Evolutionary conservation across 2,888 invertebrate genomes (phyloP), one percentile per base, ranked within the genome.

Genomic region (Margaritifera margaritifera): DNA sequence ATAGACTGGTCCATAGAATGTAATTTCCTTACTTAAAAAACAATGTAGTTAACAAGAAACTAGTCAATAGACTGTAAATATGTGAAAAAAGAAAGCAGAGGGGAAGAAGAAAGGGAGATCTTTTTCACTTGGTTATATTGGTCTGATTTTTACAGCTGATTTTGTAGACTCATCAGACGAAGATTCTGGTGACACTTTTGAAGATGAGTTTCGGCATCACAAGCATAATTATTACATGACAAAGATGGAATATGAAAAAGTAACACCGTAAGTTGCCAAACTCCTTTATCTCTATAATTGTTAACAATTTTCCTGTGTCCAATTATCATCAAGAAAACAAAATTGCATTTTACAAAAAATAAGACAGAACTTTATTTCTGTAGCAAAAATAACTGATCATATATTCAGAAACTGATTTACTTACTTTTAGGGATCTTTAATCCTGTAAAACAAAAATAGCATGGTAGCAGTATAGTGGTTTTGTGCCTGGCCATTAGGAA

Each of bases 191-290:
- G 87, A 89, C 60, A 85, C 88, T 54, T 87, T 91, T 74, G 85
- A 89, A 42, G 87, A 93, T 80, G 96, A 96, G 90, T 98, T 97
- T 89, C 90, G 92, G 68, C 92, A 94, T 74, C 95, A 95, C 88
- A 98, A 98, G 89, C 93, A 93, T 76, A 94, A 96, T 87, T 99
- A 98, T 91, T 99, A 99, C 88, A 94, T 94, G 91, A 94, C 94
- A 78, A 98, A 98, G 89, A 90, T 98, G 89, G 94, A 95, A 72
- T 95, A 94, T 87, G 93, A 94, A 88, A 93, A 94, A 89, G 94
- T 96, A 57, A 94, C 94, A 58, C 92, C 92, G 95, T 95, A 92
- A 91, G 92, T 92, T 15, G n/a, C 58, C 51, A 53, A 31, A 58
- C n/a, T 11, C 6, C 24, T n/a, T 24, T 65, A 22, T 22, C 42